Evolutionary conservation across 2,888 invertebrate species (phyloP), one percentile per base, ranked within the genome.

Genomic region (Caenorhabditis wallacei): DNA sequence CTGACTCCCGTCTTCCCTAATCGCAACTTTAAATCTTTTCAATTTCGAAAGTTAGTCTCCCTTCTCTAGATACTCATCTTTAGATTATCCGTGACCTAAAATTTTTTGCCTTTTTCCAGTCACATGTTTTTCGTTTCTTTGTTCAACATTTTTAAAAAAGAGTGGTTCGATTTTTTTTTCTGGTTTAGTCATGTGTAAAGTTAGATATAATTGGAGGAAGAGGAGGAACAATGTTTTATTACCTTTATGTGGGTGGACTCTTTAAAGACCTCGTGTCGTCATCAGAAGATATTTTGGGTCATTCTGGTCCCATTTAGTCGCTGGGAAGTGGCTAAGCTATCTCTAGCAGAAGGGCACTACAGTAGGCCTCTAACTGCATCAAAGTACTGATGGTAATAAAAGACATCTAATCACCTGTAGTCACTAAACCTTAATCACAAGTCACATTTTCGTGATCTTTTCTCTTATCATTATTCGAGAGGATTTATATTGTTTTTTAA

Each of bases 401-500:
- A n/a, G n/a, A n/a, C n/a, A n/a, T n/a, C n/a, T n/a, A n/a, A n/a
- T n/a, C n/a, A n/a, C 24, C n/a, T 30, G 26, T 54, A 24, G 11
- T 54, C 54, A 26, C 16, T n/a, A 53, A 10, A 10, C 53, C 59
- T 13, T 37, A 59, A 37, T 61, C 61, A 61, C 61, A 61, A 61
- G 69, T 69, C 68, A 69, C 53, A 53, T 69, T 40, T 37, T 35
- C 16, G 4, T 43, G 26, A 56, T 69, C 69, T 43, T 16, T 22
- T 37, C 22, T 54, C 8, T 35, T 22, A 11, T 48, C 16, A 24
- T 53, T 46, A n/a, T 30, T 43, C 30, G 30, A 30, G 30, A 30
- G 18, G 30, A 11, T 48, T 11, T 40, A 51, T 63, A 3, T 59
- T 26, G 11, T 59, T 43, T 59, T 22, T 40, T 8, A 7, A 16